Conservation (phyloP, 2,888 invertebrate genomes). For the Agonopterix alstromeriana region DNA sequence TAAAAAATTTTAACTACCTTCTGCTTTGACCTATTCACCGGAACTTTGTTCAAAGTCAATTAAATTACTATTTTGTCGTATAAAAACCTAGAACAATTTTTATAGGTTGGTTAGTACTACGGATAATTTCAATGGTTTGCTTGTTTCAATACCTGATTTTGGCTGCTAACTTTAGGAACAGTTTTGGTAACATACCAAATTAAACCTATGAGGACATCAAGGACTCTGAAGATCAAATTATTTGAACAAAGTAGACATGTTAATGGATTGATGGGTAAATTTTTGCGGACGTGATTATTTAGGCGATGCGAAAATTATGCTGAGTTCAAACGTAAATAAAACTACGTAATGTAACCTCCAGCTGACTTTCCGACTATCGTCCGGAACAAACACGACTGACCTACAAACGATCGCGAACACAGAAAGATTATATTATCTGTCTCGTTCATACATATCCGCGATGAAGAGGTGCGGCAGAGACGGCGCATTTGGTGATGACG, state of each 20-base stretch:
- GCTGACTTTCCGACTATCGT: conserved; percentile 74
- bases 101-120: too few relatives aligned
- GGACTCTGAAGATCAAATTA: not conserved
- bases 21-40: too few relatives aligned
- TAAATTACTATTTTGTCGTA: too few relatives aligned
- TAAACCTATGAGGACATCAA: not conserved
- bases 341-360: conserved; percentile 70
- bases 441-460: conserved; percentile 42
- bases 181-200: too few relatives aligned
- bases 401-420: conserved; percentile 68
- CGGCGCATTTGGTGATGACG: conserved; percentile 63
- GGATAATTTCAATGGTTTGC: too few relatives aligned
- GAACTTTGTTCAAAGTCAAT: too few relatives aligned
- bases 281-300: conserved; percentile 13
- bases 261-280: not conserved
- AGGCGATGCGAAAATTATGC: conserved; percentile 27
- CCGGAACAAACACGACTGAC: conserved; percentile 75
- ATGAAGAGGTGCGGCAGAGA: conserved; percentile 48
- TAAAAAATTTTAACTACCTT: too few relatives aligned
- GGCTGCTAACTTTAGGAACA: too few relatives aligned
- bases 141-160: too few relatives aligned
- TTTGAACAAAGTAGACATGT: not conserved
- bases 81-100: too few relatives aligned
- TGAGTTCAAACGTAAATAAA: conserved; percentile 46
- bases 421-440: conserved; percentile 55